Percentiles rank a stretch among this genome's conserved stretches.
These are phyloP conservation scores for Periophthalmus magnuspinnatus DNA, from an alignment of 2,797 vertebrate species.

Conservation along the genomic window DNA sequence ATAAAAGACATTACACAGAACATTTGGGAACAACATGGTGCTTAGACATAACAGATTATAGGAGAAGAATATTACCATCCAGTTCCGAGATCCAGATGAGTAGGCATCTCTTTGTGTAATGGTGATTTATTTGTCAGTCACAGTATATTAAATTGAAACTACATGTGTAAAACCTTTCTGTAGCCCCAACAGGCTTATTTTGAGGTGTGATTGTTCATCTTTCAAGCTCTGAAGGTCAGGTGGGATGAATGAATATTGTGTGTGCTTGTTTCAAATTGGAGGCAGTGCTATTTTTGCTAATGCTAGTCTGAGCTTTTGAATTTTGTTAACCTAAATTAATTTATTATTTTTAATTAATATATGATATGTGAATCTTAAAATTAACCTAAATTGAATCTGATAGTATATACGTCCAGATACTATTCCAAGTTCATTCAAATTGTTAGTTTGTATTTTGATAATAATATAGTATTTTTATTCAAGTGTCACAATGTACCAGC, in stretches of 20 bases:
- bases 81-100: background rate
- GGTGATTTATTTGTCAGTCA: background rate
- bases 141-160: background rate
- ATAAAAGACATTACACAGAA: slow-evolving; percentile 9
- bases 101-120: background rate
- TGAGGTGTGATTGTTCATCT: background rate
- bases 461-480: no score
- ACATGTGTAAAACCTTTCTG: background rate
- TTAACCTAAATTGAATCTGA: no score
- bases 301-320: no score
- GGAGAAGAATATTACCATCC: background rate
- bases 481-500: no score
- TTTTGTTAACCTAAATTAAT: no score
- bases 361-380: no score
- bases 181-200: background rate
- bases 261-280: background rate
- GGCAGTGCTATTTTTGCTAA: no score
- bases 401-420: no score
- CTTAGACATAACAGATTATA: background rate
- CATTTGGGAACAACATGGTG: slow-evolving; percentile 3
- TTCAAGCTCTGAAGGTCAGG: background rate
- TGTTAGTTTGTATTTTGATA: no score
- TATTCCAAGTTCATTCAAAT: no score
- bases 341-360: no score
- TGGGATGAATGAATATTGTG: background rate